Percentiles rank a stretch among this genome's conserved stretches.
Evolutionary conservation across 2,888 invertebrate genomes (phyloP).

Genomic region (Onthophagus sagittarius): DNA sequence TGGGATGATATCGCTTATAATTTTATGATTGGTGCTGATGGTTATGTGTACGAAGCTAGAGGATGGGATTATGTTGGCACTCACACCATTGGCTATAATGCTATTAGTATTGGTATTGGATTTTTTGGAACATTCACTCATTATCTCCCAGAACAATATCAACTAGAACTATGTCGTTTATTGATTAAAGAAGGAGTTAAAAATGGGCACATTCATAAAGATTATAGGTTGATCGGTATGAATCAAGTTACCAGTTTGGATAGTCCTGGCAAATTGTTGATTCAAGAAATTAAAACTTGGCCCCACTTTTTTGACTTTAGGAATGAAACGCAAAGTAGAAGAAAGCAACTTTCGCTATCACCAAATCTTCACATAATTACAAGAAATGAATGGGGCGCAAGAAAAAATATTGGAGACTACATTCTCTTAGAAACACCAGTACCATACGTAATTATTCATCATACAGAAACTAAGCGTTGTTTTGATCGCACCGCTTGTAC

Average conservation of each 20-base stretch:
- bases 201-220: constrained; percentile 55
- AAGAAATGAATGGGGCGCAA: neutral
- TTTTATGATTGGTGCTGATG: constrained; percentile 76
- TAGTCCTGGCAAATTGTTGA: constrained; percentile 66
- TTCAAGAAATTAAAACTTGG: constrained; percentile 63
- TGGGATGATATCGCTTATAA: constrained; percentile 74
- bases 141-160: constrained; percentile 51
- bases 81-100: constrained; percentile 65
- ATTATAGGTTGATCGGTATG: constrained; percentile 67
- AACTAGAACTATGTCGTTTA: constrained; percentile 59
- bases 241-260: constrained; percentile 63
- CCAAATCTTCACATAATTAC: neutral
- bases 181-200: constrained; percentile 62
- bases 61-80: constrained; percentile 73
- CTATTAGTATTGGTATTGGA: constrained; percentile 64
- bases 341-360: neutral
- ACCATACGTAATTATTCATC: neutral
- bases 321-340: too few species aligned
- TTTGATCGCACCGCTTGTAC: neutral
- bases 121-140: constrained; percentile 69
- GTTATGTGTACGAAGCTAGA: constrained; percentile 68
- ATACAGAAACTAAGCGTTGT: constrained; percentile 1
- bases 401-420: neutral
- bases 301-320: constrained; percentile 52
- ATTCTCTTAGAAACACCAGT: constrained; percentile 2